These are phyloP conservation scores for Otolemur garnettii DNA, from an alignment of 2,113 vertebrate species.

Conservation along the genomic window DNA sequence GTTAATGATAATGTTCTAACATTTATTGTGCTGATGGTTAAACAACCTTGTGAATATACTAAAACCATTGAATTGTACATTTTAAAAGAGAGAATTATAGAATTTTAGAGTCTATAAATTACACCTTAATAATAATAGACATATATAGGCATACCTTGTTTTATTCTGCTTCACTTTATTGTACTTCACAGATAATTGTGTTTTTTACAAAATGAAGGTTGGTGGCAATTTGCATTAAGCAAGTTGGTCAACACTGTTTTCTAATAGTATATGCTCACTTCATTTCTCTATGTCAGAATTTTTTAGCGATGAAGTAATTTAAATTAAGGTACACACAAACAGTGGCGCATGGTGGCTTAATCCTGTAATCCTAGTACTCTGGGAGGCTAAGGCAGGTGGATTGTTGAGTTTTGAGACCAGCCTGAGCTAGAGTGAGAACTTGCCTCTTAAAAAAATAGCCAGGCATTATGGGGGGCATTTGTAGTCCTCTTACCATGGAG, in stretches of 20 bases:
- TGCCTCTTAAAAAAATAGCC: too few species aligned
- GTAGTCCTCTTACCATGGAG: too few species aligned
- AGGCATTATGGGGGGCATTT: too few species aligned
- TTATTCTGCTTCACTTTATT: neutral
- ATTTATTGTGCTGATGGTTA: neutral
- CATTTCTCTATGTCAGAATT: neutral
- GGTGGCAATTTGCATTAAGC: neutral
- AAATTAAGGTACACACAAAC: neutral
- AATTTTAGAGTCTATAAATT: neutral
- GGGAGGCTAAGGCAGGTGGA: too few species aligned
- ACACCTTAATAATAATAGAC: neutral
- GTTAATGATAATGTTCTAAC: constrained; percentile 39
- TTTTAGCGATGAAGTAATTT: neutral
- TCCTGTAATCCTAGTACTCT: too few species aligned
- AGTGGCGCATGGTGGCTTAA: too few species aligned
- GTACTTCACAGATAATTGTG: neutral
- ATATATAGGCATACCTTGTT: neutral
- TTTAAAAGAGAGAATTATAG: neutral
- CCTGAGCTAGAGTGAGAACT: too few species aligned
- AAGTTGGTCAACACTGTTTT: neutral
- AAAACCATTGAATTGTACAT: neutral
- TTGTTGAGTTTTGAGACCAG: too few species aligned
- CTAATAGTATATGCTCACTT: neutral
- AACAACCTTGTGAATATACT: constrained; percentile 1
- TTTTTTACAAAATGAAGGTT: neutral